Percentiles rank a stretch among this genome's conserved stretches.
These are phyloP conservation scores for Drosophila dives DNA, from an alignment of 2,888 invertebrate genomes.

Conservation along the genomic window DNA sequence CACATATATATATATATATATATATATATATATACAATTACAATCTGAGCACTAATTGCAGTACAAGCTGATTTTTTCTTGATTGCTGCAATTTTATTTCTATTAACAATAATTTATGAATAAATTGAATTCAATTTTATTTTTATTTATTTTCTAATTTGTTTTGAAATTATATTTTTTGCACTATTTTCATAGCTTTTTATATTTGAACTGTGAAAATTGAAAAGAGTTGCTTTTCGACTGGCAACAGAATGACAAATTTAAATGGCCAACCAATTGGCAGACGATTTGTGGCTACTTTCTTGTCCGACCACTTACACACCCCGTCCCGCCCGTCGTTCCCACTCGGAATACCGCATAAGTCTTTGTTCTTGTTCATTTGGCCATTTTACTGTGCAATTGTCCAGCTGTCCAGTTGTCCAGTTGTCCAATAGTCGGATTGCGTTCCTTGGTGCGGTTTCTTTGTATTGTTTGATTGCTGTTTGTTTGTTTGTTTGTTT, in stretches of 20 bases:
- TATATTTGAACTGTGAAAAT: not conserved
- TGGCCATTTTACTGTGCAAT: constrained; percentile 12
- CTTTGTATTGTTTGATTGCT: constrained; percentile 25
- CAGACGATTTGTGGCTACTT: constrained; percentile 48
- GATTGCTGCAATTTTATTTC: not conserved
- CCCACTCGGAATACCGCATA: not conserved
- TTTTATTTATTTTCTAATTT: not conserved
- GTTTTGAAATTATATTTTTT: not conserved
- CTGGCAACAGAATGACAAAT: constrained; percentile 46
- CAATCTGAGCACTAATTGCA: not conserved
- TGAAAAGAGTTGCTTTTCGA: not conserved
- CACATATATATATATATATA: not conserved
- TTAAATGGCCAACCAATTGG: constrained; percentile 57
- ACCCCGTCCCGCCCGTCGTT: not conserved
- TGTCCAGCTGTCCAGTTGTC: not conserved
- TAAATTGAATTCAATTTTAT: not conserved
- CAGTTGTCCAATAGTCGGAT: constrained; percentile 10
- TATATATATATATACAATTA: not conserved
- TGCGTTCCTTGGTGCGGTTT: constrained; percentile 15
- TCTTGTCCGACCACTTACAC: not conserved
- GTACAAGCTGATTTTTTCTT: not conserved
- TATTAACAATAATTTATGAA: not conserved
- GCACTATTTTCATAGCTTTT: not conserved
- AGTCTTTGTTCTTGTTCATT: constrained; percentile 30
- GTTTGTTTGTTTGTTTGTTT: constrained; percentile 28